Conservation (phyloP, 2,888 invertebrate species). For the Geotrupes spiniger region DNA sequence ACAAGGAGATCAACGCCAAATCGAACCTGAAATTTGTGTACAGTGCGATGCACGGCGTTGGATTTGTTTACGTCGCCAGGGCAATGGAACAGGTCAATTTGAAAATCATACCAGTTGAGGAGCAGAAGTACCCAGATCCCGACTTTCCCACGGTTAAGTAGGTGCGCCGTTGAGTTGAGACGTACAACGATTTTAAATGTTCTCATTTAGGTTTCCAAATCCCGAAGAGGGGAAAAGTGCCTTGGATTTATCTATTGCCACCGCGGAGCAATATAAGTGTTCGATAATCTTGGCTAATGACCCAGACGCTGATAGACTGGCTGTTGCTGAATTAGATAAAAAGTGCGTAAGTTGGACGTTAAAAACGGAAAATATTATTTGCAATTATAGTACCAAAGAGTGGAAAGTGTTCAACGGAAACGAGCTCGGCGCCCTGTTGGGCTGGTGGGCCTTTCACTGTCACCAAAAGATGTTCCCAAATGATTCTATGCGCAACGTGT, state of each 20-base stretch:
- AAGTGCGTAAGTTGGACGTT: constrained; percentile 54
- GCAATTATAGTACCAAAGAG: constrained; percentile 58
- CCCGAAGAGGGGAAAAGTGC: constrained; percentile 88
- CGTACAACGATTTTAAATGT: not conserved
- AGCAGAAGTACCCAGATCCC: constrained; percentile 88
- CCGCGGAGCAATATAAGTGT: constrained; percentile 70
- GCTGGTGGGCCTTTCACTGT: constrained; percentile 85
- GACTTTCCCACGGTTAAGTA: constrained; percentile 92
- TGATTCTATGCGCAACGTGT: constrained; percentile 60
- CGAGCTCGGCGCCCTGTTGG: constrained; percentile 89
- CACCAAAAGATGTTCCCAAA: constrained; percentile 54
- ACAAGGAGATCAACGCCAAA: constrained; percentile 56
- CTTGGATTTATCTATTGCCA: constrained; percentile 62
- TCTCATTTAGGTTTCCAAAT: constrained; percentile 82
- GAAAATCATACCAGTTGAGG: constrained; percentile 63
- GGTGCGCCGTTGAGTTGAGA: constrained; percentile 16
- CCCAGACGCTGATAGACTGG: constrained; percentile 96
- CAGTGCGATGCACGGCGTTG: constrained; percentile 98
- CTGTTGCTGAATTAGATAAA: constrained; percentile 80
- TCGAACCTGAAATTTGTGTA: constrained; percentile 73
- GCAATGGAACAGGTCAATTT: constrained; percentile 76
- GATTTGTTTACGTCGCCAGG: constrained; percentile 70
- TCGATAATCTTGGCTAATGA: constrained; percentile 91
- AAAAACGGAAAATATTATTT: too few species aligned
- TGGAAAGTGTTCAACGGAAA: constrained; percentile 96